Evolutionary conservation across 2,888 invertebrate genomes (phyloP), one percentile per base, ranked within the genome.

Genomic region (Neria commutata): DNA sequence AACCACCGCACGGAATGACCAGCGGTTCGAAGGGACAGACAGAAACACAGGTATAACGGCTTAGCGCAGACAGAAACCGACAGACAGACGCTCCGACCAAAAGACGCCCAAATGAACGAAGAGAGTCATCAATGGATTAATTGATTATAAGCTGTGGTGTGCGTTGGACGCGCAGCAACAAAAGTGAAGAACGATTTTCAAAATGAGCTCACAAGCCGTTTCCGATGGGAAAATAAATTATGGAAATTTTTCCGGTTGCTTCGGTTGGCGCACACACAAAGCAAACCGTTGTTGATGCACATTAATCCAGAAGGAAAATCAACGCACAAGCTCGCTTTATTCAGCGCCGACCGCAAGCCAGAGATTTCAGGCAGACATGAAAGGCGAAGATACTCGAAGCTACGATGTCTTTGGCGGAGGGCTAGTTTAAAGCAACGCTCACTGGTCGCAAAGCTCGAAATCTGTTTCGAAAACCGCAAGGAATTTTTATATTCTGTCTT

Each of bases 41-140:
- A n/a, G n/a, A n/a, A n/a, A n/a, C n/a, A n/a, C n/a, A n/a, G n/a
- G n/a, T n/a, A n/a, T n/a, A n/a, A n/a, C n/a, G n/a, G n/a, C n/a
- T n/a, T n/a, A n/a, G n/a, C n/a, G n/a, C n/a, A n/a, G n/a, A 42
- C 42, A 42, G 6, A 42, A 17, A 42, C 42, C 17, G 3, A 17
- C 42, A 17, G 21, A 42, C n/a, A 37, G 11, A 14, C 4, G 8
- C 37, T 14, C 8, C 11, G 16, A 37, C 37, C 6, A 8, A 37
- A 14, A 37, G 11, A 14, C n/a, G 37, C 5, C 6, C n/a, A 37
- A 37, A 29, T 14, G 19, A 42, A 19, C 42, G 21, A 29, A 42
- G 19, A 42, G 21, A 42, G 69, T 68, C 69, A 71, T 74, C 72
- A 74, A 72, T 73, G 69, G 74, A 77, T 76, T 76, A 76, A 77